phyloP scores from a whole-genome alignment of 2,113 vertebrate species.

The Proteles cristata region DNA sequence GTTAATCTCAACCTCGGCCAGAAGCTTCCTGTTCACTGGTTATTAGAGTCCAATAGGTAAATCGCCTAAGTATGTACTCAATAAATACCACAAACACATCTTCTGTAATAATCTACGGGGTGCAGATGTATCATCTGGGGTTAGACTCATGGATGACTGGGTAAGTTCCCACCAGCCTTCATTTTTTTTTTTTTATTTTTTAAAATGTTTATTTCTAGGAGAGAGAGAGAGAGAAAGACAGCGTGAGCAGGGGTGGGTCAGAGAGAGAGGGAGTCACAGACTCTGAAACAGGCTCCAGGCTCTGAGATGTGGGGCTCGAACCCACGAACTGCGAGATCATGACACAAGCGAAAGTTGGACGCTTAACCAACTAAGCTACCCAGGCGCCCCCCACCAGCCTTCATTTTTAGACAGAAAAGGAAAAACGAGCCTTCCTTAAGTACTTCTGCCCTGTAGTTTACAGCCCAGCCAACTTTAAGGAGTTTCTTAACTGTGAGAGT shows the following conservation, averaged over 20 bases:
- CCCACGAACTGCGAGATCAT: too few relatives aligned
- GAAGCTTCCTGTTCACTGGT: background rate
- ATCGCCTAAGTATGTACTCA: background rate
- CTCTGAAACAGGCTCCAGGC: too few relatives aligned
- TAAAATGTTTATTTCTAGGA: too few relatives aligned
- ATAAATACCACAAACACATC: background rate
- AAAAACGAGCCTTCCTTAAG: background rate
- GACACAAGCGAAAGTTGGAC: too few relatives aligned
- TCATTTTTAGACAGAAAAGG: background rate
- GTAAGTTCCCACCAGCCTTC: background rate
- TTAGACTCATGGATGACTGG: background rate
- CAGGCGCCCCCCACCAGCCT: background rate
- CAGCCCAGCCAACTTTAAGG: background rate
- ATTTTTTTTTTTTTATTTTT: too few relatives aligned
- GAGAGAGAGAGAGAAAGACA: too few relatives aligned
- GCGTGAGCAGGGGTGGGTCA: too few relatives aligned
- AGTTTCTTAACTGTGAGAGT: background rate
- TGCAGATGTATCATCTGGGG: background rate
- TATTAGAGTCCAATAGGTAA: background rate
- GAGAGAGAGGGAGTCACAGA: too few relatives aligned
- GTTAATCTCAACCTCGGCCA: background rate
- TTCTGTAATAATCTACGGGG: background rate
- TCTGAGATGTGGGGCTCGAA: too few relatives aligned
- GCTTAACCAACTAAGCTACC: too few relatives aligned
- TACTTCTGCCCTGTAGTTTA: background rate